Percentiles rank a stretch among this genome's conserved stretches.
Evolutionary conservation across 1,140 invertebrate genomes (phyloP).

Genomic region (Luehdorfia chinensis): DNA sequence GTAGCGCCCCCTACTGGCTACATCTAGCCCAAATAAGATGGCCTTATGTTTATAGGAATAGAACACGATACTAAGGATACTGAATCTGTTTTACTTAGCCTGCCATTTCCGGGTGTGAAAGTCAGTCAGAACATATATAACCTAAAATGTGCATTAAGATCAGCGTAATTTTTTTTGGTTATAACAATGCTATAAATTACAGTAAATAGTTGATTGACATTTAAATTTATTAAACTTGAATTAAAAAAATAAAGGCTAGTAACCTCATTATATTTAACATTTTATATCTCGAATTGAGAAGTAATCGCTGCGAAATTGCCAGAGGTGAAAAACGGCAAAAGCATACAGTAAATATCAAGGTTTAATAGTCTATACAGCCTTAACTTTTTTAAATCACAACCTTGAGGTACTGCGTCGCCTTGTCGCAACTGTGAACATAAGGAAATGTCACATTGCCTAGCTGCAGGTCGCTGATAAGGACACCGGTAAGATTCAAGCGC

Average conservation of each 20-base stretch:
- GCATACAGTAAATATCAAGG: constrained; percentile 3
- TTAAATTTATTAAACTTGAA: too few species aligned
- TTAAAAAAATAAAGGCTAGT: constrained; percentile 9
- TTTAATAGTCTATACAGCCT: constrained; percentile 26
- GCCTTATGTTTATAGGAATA: background rate
- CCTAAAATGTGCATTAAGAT: too few species aligned
- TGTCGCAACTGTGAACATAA: constrained; percentile 20
- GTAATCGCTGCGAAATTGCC: background rate
- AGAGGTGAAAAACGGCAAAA: background rate
- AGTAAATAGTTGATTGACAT: constrained; percentile 8
- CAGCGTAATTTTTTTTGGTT: too few species aligned
- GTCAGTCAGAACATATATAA: too few species aligned
- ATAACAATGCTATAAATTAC: too few species aligned
- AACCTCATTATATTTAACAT: constrained; percentile 10
- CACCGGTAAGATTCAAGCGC: constrained; percentile 30
- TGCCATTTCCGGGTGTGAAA: too few species aligned
- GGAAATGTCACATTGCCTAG: constrained; percentile 28
- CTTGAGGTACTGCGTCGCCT: constrained; percentile 11
- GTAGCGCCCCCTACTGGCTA: constrained; percentile 7
- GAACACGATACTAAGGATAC: too few species aligned
- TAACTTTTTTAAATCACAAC: constrained; percentile 31
- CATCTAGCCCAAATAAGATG: constrained; percentile 1
- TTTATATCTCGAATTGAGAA: constrained; percentile 7
- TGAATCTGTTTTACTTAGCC: too few species aligned
- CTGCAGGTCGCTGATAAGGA: constrained; percentile 33